These are phyloP conservation scores for Nephrotoma appendiculata DNA, from an alignment of 2,888 invertebrate species.

Conservation along the genomic window DNA sequence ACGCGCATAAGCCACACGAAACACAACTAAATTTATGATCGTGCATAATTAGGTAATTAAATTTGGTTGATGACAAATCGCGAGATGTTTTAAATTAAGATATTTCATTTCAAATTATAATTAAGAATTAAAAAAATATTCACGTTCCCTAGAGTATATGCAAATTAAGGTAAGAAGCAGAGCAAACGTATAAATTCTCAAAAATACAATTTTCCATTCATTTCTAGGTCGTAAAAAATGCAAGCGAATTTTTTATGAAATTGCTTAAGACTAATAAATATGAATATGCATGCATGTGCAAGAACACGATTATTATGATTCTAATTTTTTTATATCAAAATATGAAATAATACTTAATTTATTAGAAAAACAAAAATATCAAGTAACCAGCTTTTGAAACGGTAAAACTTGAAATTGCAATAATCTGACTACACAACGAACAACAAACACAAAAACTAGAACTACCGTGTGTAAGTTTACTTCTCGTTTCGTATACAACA, in stretches of 20 bases:
- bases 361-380: neutral
- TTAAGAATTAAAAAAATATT: no score
- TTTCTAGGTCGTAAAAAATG: neutral
- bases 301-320: neutral
- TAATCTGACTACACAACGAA: neutral
- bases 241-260: neutral
- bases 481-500: neutral
- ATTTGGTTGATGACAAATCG: no score
- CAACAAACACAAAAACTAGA: neutral
- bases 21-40: no score
- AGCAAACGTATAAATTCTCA: no score
- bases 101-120: no score
- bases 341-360: neutral
- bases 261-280: no score
- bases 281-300: no score
- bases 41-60: no score
- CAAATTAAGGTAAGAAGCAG: no score
- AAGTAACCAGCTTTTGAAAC: neutral
- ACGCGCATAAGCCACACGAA: no score
- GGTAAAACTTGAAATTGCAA: neutral
- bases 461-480: neutral
- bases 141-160: no score
- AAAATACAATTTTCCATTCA: neutral
- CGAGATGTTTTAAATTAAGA: no score
- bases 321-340: neutral